These are phyloP conservation scores for Thomomys bottae DNA, from an alignment of 2,113 vertebrate species.

Conservation along the genomic window DNA sequence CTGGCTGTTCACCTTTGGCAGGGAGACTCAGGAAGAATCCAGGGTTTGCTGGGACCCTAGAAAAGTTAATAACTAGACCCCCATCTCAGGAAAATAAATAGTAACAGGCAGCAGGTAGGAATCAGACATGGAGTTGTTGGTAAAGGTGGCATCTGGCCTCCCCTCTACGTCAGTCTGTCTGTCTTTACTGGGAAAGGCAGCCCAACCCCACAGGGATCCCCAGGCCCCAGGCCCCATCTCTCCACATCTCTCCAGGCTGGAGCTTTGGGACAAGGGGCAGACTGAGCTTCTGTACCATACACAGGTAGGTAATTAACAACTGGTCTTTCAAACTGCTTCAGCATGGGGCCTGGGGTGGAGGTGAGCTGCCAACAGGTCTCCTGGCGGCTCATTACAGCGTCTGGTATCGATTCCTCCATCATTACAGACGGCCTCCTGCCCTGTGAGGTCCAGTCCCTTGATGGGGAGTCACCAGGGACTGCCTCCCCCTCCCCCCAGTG, in stretches of 20 bases:
- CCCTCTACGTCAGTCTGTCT: background rate
- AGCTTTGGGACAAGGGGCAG: background rate
- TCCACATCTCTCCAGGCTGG: background rate
- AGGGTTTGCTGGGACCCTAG: no score
- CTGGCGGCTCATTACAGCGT: constrained; percentile 53
- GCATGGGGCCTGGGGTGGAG: constrained; percentile 65
- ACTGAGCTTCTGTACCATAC: background rate
- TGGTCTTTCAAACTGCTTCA: constrained; percentile 58
- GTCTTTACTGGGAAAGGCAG: background rate
- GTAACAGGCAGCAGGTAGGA: no score
- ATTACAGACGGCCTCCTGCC: constrained; percentile 57
- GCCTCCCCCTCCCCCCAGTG: background rate
- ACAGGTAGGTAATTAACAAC: background rate
- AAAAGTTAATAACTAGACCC: background rate
- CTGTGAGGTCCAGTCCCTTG: constrained; percentile 44
- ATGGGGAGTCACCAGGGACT: background rate
- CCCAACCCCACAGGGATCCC: background rate
- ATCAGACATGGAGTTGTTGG: background rate
- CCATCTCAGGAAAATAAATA: background rate
- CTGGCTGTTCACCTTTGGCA: accelerated
- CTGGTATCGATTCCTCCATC: constrained; percentile 34
- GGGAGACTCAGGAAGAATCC: background rate
- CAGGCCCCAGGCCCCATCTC: background rate
- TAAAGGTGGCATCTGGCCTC: background rate
- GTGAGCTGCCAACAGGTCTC: constrained; percentile 46